phyloP scores from a whole-genome alignment of 2,113 vertebrate genomes.

The Notechis scutatus region DNA sequence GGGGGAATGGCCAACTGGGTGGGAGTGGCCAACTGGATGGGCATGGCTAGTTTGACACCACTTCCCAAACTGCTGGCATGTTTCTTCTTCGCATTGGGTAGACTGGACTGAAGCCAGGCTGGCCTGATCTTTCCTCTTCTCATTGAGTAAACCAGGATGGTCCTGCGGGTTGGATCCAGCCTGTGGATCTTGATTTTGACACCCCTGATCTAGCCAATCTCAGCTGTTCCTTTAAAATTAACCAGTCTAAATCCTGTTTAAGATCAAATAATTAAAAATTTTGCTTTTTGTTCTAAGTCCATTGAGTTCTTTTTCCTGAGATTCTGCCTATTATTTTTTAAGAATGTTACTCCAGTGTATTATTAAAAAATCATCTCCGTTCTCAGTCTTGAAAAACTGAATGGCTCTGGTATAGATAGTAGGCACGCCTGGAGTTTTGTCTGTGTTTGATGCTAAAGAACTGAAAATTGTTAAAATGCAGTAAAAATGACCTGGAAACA shows the following conservation, averaged over 20 bases:
- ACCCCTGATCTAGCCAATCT: neutral
- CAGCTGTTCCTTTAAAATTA: neutral
- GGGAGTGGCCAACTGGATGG: too few relatives aligned
- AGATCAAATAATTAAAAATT: neutral
- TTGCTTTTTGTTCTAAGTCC: neutral
- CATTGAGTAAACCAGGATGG: too few relatives aligned
- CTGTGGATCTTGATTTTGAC: too few relatives aligned
- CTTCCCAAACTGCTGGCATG: too few relatives aligned
- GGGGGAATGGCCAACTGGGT: too few relatives aligned
- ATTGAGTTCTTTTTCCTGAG: neutral
- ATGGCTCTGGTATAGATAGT: neutral
- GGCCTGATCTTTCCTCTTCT: too few relatives aligned
- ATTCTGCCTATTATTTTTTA: neutral
- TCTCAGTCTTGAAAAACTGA: neutral
- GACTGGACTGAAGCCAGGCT: too few relatives aligned
- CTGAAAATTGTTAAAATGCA: neutral
- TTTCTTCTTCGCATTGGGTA: too few relatives aligned
- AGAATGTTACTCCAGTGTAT: neutral
- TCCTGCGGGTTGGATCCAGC: too few relatives aligned
- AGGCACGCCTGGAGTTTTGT: neutral
- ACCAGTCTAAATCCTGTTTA: neutral
- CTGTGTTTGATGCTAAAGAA: neutral
- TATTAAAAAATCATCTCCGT: neutral
- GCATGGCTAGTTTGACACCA: too few relatives aligned
- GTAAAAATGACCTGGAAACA: neutral